Base-by-base conservation (phyloP, 2,113 vertebrate species). In the Spheniscus mendiculus region DNA sequence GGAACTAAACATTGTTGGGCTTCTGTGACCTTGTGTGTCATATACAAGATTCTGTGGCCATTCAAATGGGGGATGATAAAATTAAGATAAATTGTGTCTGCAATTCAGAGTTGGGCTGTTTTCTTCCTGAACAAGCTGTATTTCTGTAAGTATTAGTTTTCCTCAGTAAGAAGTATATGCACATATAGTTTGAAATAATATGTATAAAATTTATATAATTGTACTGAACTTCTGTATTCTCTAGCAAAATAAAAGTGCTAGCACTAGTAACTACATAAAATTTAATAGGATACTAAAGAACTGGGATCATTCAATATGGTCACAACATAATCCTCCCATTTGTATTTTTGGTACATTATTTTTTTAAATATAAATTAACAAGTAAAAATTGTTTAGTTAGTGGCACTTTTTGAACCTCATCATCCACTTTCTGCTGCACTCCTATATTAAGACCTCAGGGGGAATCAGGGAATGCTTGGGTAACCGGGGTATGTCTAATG, bases 391-490 rank as follows among this genome's bases (percentile, higher is more conserved):
- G 5, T 34, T 83, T 30, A 58, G 5, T 58, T 83, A 73, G 3
- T 42, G 15, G 2, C 3, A 23, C 8, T 58, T 73, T 72, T 45
- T 67, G n/a, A 77, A 69, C 9, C 3, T 69, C 7, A 22, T 42
- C 3, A 40, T 73, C 29, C 6, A 22, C 36, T 88, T 88, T 73
- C 55, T 56, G 20, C 12, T 47, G 2, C 18, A 9, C 3, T 83
- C 72, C 27, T 19, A 16, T 4, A 8, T 47, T 71, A 38, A 86
- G 52, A 40, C 15, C 17, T 73, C 36, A 26, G 11, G 26, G 5
- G 11, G 6, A 55, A 21, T 52, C 15, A 66, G 42, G 12, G 23
- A 74, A 66, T 12, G 9, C 10, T 42, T 0, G 0, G 7, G 11
- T 71, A 71, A 66, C 17, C 0, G 5, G 17, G 3, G 11, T 20